Base-by-base conservation (phyloP, 2,888 invertebrate genomes). In the Tetragonisca angustula region DNA sequence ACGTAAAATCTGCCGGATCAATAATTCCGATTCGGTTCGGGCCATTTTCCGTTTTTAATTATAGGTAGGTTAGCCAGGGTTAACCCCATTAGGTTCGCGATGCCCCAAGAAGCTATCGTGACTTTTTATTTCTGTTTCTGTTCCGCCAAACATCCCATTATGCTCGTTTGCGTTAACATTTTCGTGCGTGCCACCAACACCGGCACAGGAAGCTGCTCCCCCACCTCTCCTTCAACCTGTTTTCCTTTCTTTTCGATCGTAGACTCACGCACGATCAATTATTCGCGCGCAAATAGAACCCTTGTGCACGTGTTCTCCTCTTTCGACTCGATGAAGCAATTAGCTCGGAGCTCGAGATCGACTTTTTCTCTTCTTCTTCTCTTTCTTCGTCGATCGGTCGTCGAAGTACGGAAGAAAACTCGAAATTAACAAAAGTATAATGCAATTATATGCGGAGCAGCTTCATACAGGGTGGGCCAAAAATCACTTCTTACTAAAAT, bases 1-100 rank as follows among this genome's bases (percentile, higher is more conserved):
- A 68, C 87, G 77, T 83, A 79, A 79, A 87, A 80, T 79, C 56
- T 32, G 54, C 74, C 77, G 86, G 86, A 93, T 92, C 92, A 87
- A 92, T 91, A 92, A 92, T 88, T 76, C 84, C 86, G 89, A 92
- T 92, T 91, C 88, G 92, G 83, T 85, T 68, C 91, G 90, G 90
- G 90, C 92, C 86, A 90, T 92, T 91, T 91, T 91, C 91, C 87
- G 90, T 88, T 92, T 93, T 92, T 91, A 93, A 93, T 93, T 93
- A 93, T 90, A 89, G 86, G 77, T 84, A 71, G 91, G 91, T 92
- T 91, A 90, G 90, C 84, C 83, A 88, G 80, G 91, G 92, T 91
- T 91, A 92, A 92, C 90, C 89, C 92, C 92, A 93, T 93, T 92
- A 93, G 91, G 86, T 70, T 77, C 64, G 83, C 81, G 70, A 75